Base-by-base conservation (phyloP, 2,797 vertebrate species). In the Sciurus vulgaris region DNA sequence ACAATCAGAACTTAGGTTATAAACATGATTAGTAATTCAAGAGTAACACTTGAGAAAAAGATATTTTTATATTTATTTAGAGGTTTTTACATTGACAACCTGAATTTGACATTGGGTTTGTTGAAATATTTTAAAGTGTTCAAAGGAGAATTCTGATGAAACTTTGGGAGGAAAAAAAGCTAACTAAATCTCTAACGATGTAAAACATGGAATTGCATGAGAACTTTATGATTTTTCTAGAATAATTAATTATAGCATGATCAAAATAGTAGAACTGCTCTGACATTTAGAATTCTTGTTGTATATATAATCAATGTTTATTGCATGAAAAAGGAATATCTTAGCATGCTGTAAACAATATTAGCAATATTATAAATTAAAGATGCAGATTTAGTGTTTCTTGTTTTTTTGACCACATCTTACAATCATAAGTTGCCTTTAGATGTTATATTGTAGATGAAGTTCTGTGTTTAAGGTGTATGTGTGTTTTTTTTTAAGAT, bases 11-110 rank as follows among this genome's bases (percentile, higher is more conserved):
- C 30, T 84, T 67, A 69, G 44, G 54, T 22, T 56, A 56, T 22
- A 78, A 51, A 77, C 86, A 72, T 85, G 63, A 8, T 49, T 91
- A 85, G 2, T 78, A 79, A 87, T 69, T 95, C 3, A 77, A 84
- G 41, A 88, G 5, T 76, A 89, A 59, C 49, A 86, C 92, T 70
- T 88, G 69, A 92, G 47, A 96, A 96, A 12, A 33, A 95, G 94
- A 76, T 85, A 63, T 85, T 91, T 78, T 82, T 89, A 17, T 56
- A n/a, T 84, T 93, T 84, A 84, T 49, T 74, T 83, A 70, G 33
- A 38, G 30, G 89, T 74, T 93, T 70, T 86, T 82, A 67, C 20
- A 41, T 9, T 65, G 10, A 84, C 13, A 91, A 15, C 84, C 44
- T 89, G 56, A 93, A 65, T 74, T 93, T 93, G 49, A 85, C 26